Evolutionary conservation across 2,888 invertebrate genomes (phyloP).

Genomic region (Sinohyriopsis cumingii): DNA sequence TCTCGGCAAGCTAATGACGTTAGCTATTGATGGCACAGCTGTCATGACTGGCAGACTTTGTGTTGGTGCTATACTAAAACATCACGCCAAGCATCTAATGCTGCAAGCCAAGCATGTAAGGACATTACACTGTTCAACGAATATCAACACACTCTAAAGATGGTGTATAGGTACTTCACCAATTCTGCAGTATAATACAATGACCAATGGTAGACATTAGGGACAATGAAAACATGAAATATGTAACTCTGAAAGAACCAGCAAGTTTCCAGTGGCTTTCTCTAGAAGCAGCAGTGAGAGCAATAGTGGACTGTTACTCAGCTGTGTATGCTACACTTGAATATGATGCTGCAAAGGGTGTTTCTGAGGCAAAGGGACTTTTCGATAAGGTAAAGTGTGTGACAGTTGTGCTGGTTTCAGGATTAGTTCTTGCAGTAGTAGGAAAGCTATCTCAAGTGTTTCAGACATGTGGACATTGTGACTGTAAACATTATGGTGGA

Average conservation of each 20-base stretch:
- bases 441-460: slow-evolving; percentile 7
- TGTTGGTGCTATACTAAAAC: slow-evolving; percentile 15
- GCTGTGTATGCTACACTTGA: slow-evolving; percentile 4
- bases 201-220: not conserved
- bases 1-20: not conserved
- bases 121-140: not conserved
- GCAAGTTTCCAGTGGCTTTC: slow-evolving; percentile 10
- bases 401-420: slow-evolving; percentile 1
- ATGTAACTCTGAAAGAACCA: slow-evolving; percentile 6
- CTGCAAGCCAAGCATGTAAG: slow-evolving; percentile 20
- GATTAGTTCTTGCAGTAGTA: not conserved
- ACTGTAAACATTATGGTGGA: slow-evolving; percentile 4
- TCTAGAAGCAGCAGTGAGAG: slow-evolving; percentile 7
- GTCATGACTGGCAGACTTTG: slow-evolving; percentile 9
- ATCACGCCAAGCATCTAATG: slow-evolving; percentile 6
- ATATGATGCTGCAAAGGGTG: not conserved
- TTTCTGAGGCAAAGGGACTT: slow-evolving; percentile 5
- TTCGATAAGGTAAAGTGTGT: not conserved
- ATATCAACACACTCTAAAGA: slow-evolving; percentile 2
- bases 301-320: slow-evolving; percentile 2
- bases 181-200: slow-evolving; percentile 6
- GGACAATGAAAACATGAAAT: not conserved
- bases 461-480: slow-evolving; percentile 12
- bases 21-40: slow-evolving; percentile 5
- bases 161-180: slow-evolving; percentile 5